Base-by-base conservation (phyloP, 2,888 invertebrate genomes). In the Peribatodes rhomboidaria region DNA sequence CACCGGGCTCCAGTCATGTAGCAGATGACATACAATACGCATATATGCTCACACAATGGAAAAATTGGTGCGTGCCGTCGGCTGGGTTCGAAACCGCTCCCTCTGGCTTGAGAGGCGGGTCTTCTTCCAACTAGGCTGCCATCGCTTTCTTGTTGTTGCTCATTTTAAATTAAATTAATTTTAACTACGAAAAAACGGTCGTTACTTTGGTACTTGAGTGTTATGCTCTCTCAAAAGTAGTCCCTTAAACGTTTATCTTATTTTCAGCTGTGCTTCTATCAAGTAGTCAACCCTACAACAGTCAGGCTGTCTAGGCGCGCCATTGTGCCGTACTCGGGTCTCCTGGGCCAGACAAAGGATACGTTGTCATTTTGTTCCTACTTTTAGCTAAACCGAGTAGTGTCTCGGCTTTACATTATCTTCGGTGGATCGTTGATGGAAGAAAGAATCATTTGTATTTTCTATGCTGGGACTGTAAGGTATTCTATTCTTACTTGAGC, bases 331-430 rank as follows among this genome's bases (percentile, higher is more conserved):
- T 49, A 10, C 56, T 64, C 60, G 37, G 46, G 37, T 18, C 44
- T 49, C 55, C 56, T 44, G 50, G 3, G 54, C 59, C 64, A 61
- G 60, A 65, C 65, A 65, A 65, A 61, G 50, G 60, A 56, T 58
- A 63, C 63, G 71, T 64, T 67, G 64, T 64, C 70, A 63, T 65
- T 68, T 67, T 65, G 59, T 60, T 64, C 55, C 55, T 53, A 56
- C 67, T 57, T 68, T 67, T 41, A 50, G 52, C 65, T 56, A 65
- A 65, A 65, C 68, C 67, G 63, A 63, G 68, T 63, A 57, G 63
- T 55, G 72, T 72, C 70, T 70, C 67, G 69, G 63, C 62, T 68
- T 62, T 65, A 68, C 62, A 70, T 69, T 70, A 69, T 61, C 61
- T 63, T 65, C 61, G 54, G 52, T 55, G 33, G 52, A 53, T 54